These are phyloP conservation scores for Atherinomorus stipes DNA, from an alignment of 2,113 vertebrate species.

Conservation along the genomic window DNA sequence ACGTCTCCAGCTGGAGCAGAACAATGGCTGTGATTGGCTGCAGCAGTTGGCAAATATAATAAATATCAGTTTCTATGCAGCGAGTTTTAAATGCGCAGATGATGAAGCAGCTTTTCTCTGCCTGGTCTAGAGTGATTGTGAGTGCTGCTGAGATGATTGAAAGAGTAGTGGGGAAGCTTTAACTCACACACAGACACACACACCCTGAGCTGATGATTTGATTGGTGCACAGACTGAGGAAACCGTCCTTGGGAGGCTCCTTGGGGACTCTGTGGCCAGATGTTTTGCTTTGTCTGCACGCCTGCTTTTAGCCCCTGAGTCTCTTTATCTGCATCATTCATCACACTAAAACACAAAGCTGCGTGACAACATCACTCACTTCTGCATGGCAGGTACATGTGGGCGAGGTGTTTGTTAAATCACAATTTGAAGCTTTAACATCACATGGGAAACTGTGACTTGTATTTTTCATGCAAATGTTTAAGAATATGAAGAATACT, in stretches of 20 bases:
- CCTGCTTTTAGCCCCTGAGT: conserved; percentile 2
- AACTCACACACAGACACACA: background rate
- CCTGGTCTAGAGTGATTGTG: conserved; percentile 20
- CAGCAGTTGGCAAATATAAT: conserved; percentile 18
- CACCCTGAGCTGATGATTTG: conserved; percentile 14
- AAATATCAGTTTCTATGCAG: conserved; percentile 25
- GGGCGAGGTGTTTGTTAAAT: background rate
- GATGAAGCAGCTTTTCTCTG: conserved; percentile 23
- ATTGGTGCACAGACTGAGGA: background rate
- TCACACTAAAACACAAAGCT: conserved; percentile 23
- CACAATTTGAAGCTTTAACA: background rate
- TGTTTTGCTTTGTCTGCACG: conserved; percentile 40
- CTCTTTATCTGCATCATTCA: conserved; percentile 37
- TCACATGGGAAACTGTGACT: too few relatives aligned
- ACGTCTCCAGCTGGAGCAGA: background rate
- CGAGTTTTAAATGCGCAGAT: conserved; percentile 37
- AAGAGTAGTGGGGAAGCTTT: background rate
- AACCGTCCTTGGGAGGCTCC: conserved; percentile 45
- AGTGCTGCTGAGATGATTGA: conserved; percentile 15
- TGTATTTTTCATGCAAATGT: too few relatives aligned
- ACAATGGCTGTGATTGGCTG: conserved; percentile 15
- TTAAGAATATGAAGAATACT: too few relatives aligned
- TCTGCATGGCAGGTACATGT: background rate
- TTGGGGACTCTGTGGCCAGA: conserved; percentile 33
- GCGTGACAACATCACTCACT: background rate